A percentile compares a stretch with the other conserved stretches of the same genome.
phyloP scores from a whole-genome alignment of 2,797 vertebrate species.

The Chrosomus eos region DNA sequence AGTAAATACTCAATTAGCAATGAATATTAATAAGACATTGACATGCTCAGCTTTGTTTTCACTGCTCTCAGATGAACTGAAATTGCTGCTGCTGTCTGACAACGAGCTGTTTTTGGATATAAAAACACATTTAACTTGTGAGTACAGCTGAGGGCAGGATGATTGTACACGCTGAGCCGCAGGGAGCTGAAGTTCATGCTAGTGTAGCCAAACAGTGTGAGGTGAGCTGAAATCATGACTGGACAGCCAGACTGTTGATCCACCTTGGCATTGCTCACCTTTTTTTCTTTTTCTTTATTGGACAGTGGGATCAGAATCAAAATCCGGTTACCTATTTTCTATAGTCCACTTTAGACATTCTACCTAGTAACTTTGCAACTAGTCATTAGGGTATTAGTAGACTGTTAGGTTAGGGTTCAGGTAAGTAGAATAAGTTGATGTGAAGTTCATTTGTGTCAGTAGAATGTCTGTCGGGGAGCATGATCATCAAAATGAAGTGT shows the following conservation, averaged over 20 bases:
- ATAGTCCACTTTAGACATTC: background rate
- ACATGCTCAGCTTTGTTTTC: slow-evolving; percentile 15
- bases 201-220: background rate
- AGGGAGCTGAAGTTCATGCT: background rate
- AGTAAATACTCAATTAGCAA: slow-evolving; percentile 30
- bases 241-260: background rate
- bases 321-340: background rate
- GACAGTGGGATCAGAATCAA: background rate
- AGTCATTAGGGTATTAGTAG: background rate
- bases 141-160: slow-evolving; percentile 12
- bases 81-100: slow-evolving; percentile 27
- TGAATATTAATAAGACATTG: slow-evolving; percentile 35
- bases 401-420: background rate
- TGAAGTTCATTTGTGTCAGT: too few relatives aligned
- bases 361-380: background rate
- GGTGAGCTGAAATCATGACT: slow-evolving; percentile 8
- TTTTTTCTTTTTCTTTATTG: background rate
- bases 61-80: slow-evolving; percentile 10
- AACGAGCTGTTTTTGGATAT: slow-evolving; percentile 19
- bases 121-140: slow-evolving; percentile 10
- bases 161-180: slow-evolving; percentile 8
- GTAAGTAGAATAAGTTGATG: too few relatives aligned
- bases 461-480: too few relatives aligned
- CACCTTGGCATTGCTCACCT: background rate
- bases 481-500: too few relatives aligned